These are phyloP conservation scores for Erebia epiphron DNA, from an alignment of 2,888 invertebrate genomes.

Conservation along the genomic window DNA sequence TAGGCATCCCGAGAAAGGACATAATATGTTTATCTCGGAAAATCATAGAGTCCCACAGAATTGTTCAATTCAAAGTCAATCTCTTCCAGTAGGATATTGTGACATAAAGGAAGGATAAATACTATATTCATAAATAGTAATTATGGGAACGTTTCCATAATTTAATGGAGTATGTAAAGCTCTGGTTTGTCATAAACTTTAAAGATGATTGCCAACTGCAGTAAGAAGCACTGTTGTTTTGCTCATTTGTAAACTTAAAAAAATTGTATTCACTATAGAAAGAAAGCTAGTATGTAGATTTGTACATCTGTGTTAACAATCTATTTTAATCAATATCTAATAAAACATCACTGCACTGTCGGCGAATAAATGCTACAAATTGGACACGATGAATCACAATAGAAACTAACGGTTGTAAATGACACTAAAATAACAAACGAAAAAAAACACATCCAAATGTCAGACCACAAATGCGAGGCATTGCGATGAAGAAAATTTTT, in stretches of 20 bases:
- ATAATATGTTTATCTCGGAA: no score
- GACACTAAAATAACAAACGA: neutral
- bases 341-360: neutral
- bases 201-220: neutral
- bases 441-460: constrained; percentile 49
- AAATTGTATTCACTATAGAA: neutral
- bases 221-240: neutral
- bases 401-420: neutral
- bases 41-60: no score
- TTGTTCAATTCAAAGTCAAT: no score
- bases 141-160: neutral
- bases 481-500: constrained; percentile 28
- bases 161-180: neutral
- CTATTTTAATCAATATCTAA: constrained; percentile 10
- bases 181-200: neutral
- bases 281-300: no score
- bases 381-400: neutral
- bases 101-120: no score
- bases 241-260: no score
- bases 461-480: constrained; percentile 53
- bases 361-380: constrained; percentile 1
- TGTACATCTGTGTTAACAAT: neutral
- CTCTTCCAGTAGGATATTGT: no score
- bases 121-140: no score
- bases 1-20: no score